These are phyloP conservation scores for Montipora efflorescens DNA, from an alignment of 64 coral and sea anemone species.

Conservation along the genomic window DNA sequence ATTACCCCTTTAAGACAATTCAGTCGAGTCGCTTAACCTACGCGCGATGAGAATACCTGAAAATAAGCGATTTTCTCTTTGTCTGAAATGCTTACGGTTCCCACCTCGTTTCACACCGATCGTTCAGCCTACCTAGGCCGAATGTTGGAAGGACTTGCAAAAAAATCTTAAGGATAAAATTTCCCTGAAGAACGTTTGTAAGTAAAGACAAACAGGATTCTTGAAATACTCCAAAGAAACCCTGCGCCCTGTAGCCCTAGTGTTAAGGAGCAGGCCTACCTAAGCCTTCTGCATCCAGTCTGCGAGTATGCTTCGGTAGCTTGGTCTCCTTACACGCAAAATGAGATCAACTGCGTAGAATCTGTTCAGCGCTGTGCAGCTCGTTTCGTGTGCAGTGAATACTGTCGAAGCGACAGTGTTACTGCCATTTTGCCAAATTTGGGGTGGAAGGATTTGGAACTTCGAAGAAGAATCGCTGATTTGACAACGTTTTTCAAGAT, in stretches of 20 bases:
- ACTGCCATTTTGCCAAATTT: neutral
- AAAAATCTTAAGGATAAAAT: too few species aligned
- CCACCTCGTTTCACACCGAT: too few species aligned
- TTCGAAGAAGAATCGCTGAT: neutral
- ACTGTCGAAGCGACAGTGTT: neutral
- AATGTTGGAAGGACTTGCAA: too few species aligned
- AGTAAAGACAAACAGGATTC: slow-evolving; percentile 32
- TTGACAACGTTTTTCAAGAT: slow-evolving; percentile 5
- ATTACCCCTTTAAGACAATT: too few species aligned
- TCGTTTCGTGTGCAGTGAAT: slow-evolving; percentile 9
- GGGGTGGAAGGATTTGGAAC: neutral
- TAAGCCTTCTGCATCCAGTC: neutral
- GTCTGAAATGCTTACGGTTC: too few species aligned
- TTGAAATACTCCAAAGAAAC: slow-evolving; percentile 13
- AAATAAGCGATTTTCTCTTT: too few species aligned
- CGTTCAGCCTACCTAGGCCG: too few species aligned
- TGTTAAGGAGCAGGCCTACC: slow-evolving; percentile 18
- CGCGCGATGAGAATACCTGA: too few species aligned
- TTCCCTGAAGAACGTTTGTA: neutral
- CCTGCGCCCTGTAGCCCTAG: neutral
- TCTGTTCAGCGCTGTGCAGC: neutral
- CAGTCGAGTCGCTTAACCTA: too few species aligned
- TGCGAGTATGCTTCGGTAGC: slow-evolving; percentile 15
- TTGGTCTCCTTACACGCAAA: slow-evolving; percentile 26
- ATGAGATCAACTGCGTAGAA: slow-evolving; percentile 10